Conservation (phyloP, 1,140 invertebrate species). For the Calliphora vicina region DNA sequence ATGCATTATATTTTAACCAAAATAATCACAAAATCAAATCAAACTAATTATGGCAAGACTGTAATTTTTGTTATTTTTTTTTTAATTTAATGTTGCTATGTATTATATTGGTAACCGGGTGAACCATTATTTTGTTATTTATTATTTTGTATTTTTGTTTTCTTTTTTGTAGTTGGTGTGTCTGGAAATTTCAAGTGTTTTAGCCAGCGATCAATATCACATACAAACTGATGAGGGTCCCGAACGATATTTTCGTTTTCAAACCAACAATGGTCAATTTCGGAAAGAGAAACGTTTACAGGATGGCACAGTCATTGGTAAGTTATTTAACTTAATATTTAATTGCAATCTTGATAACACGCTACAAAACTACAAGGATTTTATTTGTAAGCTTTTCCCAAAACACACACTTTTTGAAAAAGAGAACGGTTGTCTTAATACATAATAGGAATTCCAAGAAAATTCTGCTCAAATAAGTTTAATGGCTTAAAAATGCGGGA, state of each 20-base stretch:
- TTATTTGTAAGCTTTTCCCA: no score
- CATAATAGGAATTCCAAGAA: no score
- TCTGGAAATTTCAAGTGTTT: conserved; percentile 42
- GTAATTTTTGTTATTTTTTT: background rate
- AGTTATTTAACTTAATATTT: conserved; percentile 42
- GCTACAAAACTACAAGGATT: background rate
- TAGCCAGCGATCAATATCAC: conserved; percentile 74
- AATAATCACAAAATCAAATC: no score
- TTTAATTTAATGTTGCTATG: background rate
- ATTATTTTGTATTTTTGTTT: conserved; percentile 29
- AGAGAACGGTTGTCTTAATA: no score
- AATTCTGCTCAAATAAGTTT: no score
- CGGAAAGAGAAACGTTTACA: conserved; percentile 84
- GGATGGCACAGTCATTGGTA: conserved; percentile 81
- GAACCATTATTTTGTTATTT: background rate
- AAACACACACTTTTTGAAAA: no score
- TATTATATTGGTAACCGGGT: conserved; percentile 2
- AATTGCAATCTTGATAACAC: background rate
- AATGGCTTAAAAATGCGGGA: no score
- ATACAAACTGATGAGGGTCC: conserved; percentile 91
- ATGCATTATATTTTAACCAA: background rate
- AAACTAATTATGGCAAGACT: background rate
- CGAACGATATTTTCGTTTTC: conserved; percentile 84
- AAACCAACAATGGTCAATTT: conserved; percentile 88
- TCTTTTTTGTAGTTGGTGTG: conserved; percentile 46